phyloP scores from a whole-genome alignment of 2,888 invertebrate species.

The Amiota communis region DNA sequence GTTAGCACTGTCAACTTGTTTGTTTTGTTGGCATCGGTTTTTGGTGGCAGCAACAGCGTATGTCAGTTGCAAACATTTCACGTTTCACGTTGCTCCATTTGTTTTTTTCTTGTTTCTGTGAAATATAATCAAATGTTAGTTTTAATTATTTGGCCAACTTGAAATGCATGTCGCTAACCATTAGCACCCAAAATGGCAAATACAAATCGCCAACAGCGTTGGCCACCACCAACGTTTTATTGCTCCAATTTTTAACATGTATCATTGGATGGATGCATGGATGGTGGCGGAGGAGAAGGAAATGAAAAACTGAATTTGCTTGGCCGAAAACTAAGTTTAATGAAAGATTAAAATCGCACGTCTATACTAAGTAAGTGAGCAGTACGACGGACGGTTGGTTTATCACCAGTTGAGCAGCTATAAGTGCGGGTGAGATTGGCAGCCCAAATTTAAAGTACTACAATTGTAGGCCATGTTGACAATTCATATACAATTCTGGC shows the following conservation, averaged over 20 bases:
- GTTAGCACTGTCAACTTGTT: slow-evolving; percentile 9
- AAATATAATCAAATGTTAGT: slow-evolving; percentile 4
- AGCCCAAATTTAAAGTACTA: neutral
- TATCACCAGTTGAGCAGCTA: neutral
- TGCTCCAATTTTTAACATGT: too few species aligned
- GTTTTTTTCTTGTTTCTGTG: slow-evolving; percentile 12
- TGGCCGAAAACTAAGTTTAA: neutral
- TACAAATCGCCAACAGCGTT: neutral
- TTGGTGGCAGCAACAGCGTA: too few species aligned
- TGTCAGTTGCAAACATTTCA: neutral
- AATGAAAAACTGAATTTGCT: too few species aligned
- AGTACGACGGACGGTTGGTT: neutral
- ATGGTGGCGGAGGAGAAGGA: too few species aligned
- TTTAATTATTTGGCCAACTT: slow-evolving; percentile 11
- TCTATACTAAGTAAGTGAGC: slow-evolving; percentile 15
- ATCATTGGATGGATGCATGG: neutral
- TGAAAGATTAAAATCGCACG: slow-evolving; percentile 17
- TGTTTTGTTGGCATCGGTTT: slow-evolving; percentile 24
- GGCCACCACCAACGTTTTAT: slow-evolving; percentile 3
- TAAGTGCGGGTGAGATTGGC: neutral
- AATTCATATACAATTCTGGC: neutral
- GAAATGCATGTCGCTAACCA: neutral
- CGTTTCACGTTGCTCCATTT: slow-evolving; percentile 12
- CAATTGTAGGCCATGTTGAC: neutral
- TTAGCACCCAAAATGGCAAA: neutral